Conservation (phyloP, 37 sponge, comb jelly and placozoan species). For the Trichoplax adhaerens region DNA sequence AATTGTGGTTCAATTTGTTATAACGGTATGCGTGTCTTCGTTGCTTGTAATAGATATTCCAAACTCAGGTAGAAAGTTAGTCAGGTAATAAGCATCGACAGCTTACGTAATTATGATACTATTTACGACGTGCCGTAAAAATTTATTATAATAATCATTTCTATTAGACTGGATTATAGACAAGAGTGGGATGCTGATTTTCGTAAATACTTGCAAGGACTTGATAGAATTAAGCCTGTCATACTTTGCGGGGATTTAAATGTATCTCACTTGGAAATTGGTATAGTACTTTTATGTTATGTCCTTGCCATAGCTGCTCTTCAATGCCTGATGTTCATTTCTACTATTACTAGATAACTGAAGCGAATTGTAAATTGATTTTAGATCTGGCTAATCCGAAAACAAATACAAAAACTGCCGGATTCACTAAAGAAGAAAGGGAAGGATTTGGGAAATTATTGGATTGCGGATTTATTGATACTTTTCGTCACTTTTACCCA, state of each 20-base stretch:
- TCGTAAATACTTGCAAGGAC: constrained; percentile 40
- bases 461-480: constrained; percentile 58
- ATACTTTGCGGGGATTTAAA: constrained; percentile 85
- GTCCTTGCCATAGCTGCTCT: no score
- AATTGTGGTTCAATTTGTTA: no score
- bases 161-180: constrained; percentile 39
- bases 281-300: constrained; percentile 2
- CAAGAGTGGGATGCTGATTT: constrained; percentile 68
- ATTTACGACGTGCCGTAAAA: no score
- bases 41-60: constrained; percentile 48
- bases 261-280: constrained; percentile 82
- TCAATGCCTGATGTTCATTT: neutral
- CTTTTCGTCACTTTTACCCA: constrained; percentile 78
- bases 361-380: neutral
- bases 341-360: neutral
- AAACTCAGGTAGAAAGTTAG: constrained; percentile 65
- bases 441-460: constrained; percentile 59
- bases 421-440: constrained; percentile 80
- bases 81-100: constrained; percentile 24
- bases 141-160: neutral
- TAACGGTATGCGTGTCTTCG: constrained; percentile 1
- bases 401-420: constrained; percentile 64
- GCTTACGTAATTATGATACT: neutral
- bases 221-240: constrained; percentile 65
- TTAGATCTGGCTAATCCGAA: constrained; percentile 74